Evolutionary conservation across 2,888 invertebrate species (phyloP), one percentile per base, ranked within the genome.

Genomic region (Zaprionus bogoriensis): DNA sequence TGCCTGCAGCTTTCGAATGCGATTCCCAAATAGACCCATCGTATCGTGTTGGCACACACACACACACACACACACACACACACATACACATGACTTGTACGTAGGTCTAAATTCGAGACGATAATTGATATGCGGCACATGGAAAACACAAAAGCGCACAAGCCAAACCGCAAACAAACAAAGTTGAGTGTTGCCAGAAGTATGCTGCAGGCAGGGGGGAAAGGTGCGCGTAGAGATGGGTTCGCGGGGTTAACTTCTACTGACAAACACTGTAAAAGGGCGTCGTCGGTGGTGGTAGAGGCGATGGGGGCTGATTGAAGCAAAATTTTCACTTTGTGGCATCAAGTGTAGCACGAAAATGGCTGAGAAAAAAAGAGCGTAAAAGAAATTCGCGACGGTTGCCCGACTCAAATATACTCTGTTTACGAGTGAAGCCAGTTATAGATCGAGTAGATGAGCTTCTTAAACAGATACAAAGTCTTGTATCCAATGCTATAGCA

Each of bases 91-190:
- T 38, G 23, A n/a, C 19, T 25, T 39, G 39, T 19, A 39, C 30
- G 51, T 46, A 66, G 47, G n/a, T 58, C 67, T 67, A 70, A 80
- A 80, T 79, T 79, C 67, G 80, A 80, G 79, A 74, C 79, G 79
- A 80, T 80, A 80, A 80, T 80, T 82, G 80, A 80, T 80, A 80
- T 59, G 65, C 68, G 74, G 59, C 63, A 53, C 62, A 62, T 66
- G 77, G 78, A 80, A 80, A 80, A 65, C 74, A 64, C 66, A 81
- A 76, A 79, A 78, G 77, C 74, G 77, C 66, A 53, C 72, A 75
- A 75, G 70, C 64, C 68, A 67, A 75, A 75, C 80, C 80, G 66
- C 82, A 82, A 82, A 81, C 79, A 82, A 80, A 79, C 79, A 79
- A 75, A 69, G 74, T 73, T 73, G 65, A 72, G 68, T 53, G 64